Evolutionary conservation across 2,888 invertebrate species (phyloP).

Genomic region (Tetragnatha montana): DNA sequence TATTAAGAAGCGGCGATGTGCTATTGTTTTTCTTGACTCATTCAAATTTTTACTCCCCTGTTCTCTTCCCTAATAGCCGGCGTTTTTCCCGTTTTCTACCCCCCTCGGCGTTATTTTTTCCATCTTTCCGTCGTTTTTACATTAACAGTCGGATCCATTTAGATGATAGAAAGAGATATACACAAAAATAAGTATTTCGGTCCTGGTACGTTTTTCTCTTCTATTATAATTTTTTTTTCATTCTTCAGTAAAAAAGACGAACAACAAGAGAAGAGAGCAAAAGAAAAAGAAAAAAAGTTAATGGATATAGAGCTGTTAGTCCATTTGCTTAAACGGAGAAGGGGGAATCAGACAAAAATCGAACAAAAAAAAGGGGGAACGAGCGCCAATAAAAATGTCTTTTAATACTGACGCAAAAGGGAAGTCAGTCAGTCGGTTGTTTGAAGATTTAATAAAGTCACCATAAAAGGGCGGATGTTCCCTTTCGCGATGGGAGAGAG

Average conservation of each 20-base stretch:
- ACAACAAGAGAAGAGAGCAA: background rate
- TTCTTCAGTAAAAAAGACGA: background rate
- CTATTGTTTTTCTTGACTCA: slow-evolving; percentile 17
- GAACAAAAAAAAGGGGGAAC: slow-evolving; percentile 17
- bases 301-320: slow-evolving; percentile 66
- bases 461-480: slow-evolving; percentile 65
- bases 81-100: background rate
- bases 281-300: slow-evolving; percentile 35
- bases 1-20: slow-evolving; percentile 38
- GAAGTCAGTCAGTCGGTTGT: slow-evolving; percentile 47
- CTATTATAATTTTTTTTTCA: slow-evolving; percentile 12
- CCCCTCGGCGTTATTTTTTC: background rate
- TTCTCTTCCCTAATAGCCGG: background rate
- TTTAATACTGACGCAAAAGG: slow-evolving; percentile 49
- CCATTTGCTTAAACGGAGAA: slow-evolving; percentile 65
- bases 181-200: slow-evolving; percentile 40
- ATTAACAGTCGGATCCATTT: slow-evolving; percentile 61
- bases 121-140: slow-evolving; percentile 34
- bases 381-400: slow-evolving; percentile 54
- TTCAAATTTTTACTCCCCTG: background rate
- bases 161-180: slow-evolving; percentile 58
- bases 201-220: slow-evolving; percentile 23
- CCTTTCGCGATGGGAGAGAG: slow-evolving; percentile 29
- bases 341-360: slow-evolving; percentile 25
- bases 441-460: slow-evolving; percentile 69